Conservation (phyloP, 92 coral and sea anemone species). For the Ricordea florida region DNA sequence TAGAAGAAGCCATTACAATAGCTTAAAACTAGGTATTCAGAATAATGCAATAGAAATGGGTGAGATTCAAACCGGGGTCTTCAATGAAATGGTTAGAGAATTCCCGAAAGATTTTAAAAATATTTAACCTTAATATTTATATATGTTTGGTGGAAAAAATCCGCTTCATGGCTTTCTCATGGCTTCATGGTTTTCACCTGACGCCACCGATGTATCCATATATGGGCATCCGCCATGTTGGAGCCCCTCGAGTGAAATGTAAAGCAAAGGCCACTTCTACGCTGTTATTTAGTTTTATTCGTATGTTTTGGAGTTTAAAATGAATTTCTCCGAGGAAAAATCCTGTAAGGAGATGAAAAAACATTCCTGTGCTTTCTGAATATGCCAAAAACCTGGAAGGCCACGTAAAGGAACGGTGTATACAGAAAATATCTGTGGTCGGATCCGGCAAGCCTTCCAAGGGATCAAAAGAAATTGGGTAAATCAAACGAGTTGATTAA, state of each 20-base stretch:
- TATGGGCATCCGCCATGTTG: conserved; percentile 18
- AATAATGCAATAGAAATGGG: no score
- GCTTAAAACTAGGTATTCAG: no score
- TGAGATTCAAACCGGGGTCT: no score
- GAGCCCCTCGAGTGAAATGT: conserved; percentile 8
- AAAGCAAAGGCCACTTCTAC: conserved; percentile 14
- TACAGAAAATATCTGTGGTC: conserved; percentile 41
- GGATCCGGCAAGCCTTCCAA: conserved; percentile 29
- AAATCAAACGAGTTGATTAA: no score
- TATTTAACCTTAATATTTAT: no score
- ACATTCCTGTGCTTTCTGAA: conserved; percentile 42
- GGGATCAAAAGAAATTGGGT: no score
- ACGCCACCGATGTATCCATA: conserved; percentile 6
- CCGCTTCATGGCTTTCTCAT: no score
- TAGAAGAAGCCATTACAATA: no score
- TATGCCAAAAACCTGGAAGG: conserved; percentile 26
- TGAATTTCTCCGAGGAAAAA: conserved; percentile 5
- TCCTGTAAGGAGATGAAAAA: neutral
- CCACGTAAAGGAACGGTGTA: conserved; percentile 19
- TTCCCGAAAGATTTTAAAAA: no score
- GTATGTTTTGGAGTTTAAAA: conserved; percentile 18
- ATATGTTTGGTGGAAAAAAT: no score
- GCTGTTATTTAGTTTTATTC: neutral
- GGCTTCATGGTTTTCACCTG: conserved; percentile 12
- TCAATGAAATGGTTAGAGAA: no score